phyloP scores from a whole-genome alignment of 2,113 vertebrate genomes.

The Colossoma macropomum region DNA sequence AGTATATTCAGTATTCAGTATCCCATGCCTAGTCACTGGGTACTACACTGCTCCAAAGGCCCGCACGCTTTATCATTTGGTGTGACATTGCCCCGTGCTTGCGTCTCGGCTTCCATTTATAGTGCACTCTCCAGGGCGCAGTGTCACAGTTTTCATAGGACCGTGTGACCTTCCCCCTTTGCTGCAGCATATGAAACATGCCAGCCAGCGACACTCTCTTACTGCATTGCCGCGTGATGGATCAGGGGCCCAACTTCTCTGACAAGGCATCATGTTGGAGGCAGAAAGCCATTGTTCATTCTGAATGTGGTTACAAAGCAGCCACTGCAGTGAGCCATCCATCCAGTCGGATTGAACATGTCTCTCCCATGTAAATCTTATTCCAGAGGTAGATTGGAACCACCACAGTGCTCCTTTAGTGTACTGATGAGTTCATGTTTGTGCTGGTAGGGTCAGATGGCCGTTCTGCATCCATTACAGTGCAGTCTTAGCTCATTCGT shows the following conservation, averaged over 20 bases:
- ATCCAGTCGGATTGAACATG: slow-evolving; percentile 16
- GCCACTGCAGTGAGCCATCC: neutral
- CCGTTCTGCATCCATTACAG: neutral
- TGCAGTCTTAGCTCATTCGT: neutral
- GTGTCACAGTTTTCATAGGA: slow-evolving; percentile 16
- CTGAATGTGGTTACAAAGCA: slow-evolving; percentile 23
- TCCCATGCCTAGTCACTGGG: neutral
- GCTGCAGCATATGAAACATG: slow-evolving; percentile 46
- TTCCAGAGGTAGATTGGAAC: slow-evolving; percentile 3
- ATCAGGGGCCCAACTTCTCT: slow-evolving; percentile 66
- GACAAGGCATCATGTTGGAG: slow-evolving; percentile 67
- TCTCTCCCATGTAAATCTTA: slow-evolving; percentile 34
- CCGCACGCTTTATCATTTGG: neutral
- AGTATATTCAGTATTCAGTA: too few relatives aligned
- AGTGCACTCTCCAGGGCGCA: neutral
- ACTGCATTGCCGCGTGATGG: slow-evolving; percentile 62
- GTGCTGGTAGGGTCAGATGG: neutral
- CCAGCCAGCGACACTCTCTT: slow-evolving; percentile 24
- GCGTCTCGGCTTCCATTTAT: neutral
- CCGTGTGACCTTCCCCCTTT: slow-evolving; percentile 27
- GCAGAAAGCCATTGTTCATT: slow-evolving; percentile 64
- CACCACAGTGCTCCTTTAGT: neutral
- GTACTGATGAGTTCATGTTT: neutral
- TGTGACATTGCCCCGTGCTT: neutral
- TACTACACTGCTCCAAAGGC: neutral